phyloP scores from a whole-genome alignment of 2,113 vertebrate genomes.

The Lagenorhynchus albirostris region DNA sequence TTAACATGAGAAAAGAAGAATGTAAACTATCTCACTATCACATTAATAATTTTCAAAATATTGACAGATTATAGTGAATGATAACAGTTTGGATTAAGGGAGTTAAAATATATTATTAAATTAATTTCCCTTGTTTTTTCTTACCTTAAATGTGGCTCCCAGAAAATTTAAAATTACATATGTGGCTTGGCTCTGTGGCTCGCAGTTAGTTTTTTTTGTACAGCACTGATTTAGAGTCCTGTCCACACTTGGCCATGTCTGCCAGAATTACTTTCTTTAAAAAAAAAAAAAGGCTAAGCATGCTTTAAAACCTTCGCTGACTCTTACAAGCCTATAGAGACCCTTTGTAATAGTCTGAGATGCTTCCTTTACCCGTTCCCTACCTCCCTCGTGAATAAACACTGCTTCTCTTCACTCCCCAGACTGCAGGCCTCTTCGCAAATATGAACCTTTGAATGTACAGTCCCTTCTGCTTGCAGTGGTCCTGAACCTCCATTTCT shows the following conservation, averaged over 20 bases:
- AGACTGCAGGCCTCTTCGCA: background rate
- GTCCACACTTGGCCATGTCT: background rate
- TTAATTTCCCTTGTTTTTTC: slow-evolving; percentile 13
- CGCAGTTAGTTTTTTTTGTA: background rate
- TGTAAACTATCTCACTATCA: background rate
- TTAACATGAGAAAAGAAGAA: background rate
- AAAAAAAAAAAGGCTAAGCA: background rate
- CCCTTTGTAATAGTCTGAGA: background rate
- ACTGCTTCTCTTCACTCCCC: background rate
- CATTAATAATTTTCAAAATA: slow-evolving; percentile 8
- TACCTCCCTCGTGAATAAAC: background rate
- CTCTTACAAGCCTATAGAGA: background rate
- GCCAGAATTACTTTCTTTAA: background rate
- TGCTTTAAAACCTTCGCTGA: background rate
- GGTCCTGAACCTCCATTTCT: background rate
- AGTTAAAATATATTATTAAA: slow-evolving; percentile 7
- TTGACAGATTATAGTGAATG: background rate
- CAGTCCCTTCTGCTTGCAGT: background rate
- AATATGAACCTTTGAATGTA: background rate
- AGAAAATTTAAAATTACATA: slow-evolving; percentile 2
- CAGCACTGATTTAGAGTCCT: background rate
- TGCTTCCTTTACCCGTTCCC: background rate
- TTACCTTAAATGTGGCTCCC: background rate
- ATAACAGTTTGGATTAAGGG: background rate
- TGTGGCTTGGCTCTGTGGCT: background rate